Conservation (phyloP, 2,113 vertebrate species). For the Grammomys surdaster region DNA sequence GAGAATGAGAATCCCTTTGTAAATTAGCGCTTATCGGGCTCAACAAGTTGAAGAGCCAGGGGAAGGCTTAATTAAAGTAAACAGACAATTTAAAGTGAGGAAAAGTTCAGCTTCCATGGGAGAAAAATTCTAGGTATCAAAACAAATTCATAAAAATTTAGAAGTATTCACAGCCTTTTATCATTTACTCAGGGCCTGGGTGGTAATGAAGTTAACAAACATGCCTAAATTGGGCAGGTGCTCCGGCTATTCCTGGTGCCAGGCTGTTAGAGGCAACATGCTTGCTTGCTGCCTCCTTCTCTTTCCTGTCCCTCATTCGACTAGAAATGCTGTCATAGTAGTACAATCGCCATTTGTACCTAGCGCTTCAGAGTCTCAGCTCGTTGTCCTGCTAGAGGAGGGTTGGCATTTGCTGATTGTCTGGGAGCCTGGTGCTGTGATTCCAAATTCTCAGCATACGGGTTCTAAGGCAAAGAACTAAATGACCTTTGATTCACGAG, state of each 20-base stretch:
- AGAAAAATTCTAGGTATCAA: slow-evolving; percentile 66
- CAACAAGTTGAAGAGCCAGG: slow-evolving; percentile 36
- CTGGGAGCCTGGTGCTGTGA: slow-evolving; percentile 48
- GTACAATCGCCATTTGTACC: background rate
- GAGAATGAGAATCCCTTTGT: background rate
- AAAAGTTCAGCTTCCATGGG: background rate
- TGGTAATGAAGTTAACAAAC: background rate
- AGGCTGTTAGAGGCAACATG: background rate
- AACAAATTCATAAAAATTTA: slow-evolving; percentile 50
- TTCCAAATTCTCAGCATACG: slow-evolving; percentile 65
- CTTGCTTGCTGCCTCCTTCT: accelerated
- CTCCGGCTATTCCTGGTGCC: background rate
- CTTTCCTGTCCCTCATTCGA: background rate
- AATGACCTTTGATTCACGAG: slow-evolving; percentile 17
- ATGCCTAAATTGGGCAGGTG: background rate
- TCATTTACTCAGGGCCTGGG: background rate
- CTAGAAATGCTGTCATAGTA: background rate
- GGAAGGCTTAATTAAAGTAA: slow-evolving; percentile 73
- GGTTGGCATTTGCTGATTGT: slow-evolving; percentile 81
- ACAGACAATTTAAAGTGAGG: slow-evolving; percentile 44
- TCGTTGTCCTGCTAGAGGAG: slow-evolving; percentile 67
- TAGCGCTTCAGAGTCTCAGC: slow-evolving; percentile 70
- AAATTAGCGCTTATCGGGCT: slow-evolving; percentile 47
- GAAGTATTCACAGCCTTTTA: background rate
- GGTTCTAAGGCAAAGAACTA: slow-evolving; percentile 57